phyloP scores from a whole-genome alignment of 2,113 vertebrate genomes.

The Plestiodon gilberti region DNA sequence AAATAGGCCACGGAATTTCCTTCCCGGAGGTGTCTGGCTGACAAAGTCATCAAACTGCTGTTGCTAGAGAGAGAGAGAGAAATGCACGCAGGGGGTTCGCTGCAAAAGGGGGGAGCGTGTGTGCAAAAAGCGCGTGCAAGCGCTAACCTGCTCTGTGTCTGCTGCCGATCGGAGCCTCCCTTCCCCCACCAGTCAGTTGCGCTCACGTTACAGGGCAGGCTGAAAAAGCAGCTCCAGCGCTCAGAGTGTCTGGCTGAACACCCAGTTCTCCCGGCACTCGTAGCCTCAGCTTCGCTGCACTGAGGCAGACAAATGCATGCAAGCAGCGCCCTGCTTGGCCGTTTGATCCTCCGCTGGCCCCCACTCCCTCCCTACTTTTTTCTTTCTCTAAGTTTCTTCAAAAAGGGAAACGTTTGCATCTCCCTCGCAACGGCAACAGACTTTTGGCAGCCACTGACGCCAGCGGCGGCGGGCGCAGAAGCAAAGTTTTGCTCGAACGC shows the following conservation, averaged over 20 bases:
- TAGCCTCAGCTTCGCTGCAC: not conserved
- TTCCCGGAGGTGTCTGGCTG: constrained; percentile 54
- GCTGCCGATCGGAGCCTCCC: constrained; percentile 37
- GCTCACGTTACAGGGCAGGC: constrained; percentile 15
- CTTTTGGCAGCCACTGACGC: constrained; percentile 60
- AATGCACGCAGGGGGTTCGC: constrained; percentile 6
- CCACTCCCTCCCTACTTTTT: too few species aligned
- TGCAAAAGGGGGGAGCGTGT: constrained; percentile 36
- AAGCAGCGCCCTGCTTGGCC: not conserved
- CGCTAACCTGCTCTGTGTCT: constrained; percentile 63
- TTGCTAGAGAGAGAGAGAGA: constrained; percentile 39
- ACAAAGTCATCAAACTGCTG: constrained; percentile 36
- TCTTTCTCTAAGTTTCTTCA: constrained; percentile 23
- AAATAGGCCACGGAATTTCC: constrained; percentile 46
- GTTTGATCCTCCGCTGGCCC: not conserved
- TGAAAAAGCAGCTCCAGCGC: not conserved
- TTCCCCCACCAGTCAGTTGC: constrained; percentile 10
- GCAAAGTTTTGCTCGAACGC: constrained; percentile 56
- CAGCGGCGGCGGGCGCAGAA: constrained; percentile 42
- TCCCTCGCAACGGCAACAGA: constrained; percentile 62
- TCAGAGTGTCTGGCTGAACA: constrained; percentile 39
- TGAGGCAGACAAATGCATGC: not conserved
- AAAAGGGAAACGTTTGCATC: constrained; percentile 63
- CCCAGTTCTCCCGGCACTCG: constrained; percentile 9
- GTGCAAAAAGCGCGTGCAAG: constrained; percentile 61